Percentiles rank a stretch among this genome's conserved stretches.
Evolutionary conservation across 2,113 vertebrate species (phyloP).

Genomic region (Siphamia tubifer): DNA sequence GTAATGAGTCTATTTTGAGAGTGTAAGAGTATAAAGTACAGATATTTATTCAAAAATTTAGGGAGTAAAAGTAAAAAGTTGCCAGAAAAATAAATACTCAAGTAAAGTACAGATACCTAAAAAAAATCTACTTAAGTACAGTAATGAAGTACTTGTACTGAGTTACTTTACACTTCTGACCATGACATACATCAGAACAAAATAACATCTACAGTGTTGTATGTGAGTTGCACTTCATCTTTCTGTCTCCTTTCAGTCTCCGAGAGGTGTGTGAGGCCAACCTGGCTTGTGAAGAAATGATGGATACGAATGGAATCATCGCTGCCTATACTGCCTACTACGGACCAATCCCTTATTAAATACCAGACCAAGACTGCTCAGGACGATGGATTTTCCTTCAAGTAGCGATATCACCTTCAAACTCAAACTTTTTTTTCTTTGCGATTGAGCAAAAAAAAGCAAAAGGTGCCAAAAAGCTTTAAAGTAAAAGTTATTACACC

Average conservation of each 20-base stretch:
- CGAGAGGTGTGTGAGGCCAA: constrained; percentile 82
- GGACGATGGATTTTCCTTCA: neutral
- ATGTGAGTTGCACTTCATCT: neutral
- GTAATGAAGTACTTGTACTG: no score
- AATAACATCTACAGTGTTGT: neutral
- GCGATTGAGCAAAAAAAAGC: neutral
- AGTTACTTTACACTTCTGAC: no score
- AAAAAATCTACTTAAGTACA: no score
- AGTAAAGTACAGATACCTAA: no score
- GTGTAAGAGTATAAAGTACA: no score
- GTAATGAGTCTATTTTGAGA: no score
- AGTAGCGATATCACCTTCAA: neutral
- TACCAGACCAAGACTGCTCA: neutral
- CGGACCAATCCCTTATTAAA: constrained; percentile 76
- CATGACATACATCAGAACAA: neutral
- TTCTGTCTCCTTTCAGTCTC: constrained; percentile 48
- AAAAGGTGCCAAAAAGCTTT: neutral
- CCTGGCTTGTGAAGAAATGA: constrained; percentile 78
- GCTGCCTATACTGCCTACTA: constrained; percentile 82
- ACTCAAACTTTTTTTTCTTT: neutral
- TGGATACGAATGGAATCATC: constrained; percentile 77
- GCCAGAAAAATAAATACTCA: no score
- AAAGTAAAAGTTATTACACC: no score
- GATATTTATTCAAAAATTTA: no score
- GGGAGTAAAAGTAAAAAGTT: no score